phyloP scores from a whole-genome alignment of 1,140 invertebrate genomes.

The Penaeus indicus region DNA sequence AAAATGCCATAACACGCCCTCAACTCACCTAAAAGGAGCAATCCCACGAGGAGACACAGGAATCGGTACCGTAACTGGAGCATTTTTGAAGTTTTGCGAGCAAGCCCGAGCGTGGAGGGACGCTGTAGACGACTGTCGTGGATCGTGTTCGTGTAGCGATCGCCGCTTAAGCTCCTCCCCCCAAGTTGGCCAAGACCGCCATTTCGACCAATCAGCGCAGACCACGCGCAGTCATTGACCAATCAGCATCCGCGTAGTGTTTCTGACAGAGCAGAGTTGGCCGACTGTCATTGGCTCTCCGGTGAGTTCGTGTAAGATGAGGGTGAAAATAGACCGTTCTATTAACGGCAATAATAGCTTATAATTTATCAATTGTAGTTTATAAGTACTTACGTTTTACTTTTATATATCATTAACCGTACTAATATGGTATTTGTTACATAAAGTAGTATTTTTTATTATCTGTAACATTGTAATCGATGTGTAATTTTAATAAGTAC shows the following conservation, averaged over 20 bases:
- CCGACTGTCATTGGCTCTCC: slow-evolving; percentile 40
- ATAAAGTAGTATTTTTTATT: too few relatives aligned
- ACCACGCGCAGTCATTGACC: slow-evolving; percentile 46
- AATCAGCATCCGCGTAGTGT: slow-evolving; percentile 38
- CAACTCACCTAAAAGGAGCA: slow-evolving; percentile 34
- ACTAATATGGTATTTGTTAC: too few relatives aligned
- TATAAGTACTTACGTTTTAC: too few relatives aligned
- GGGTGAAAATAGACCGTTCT: too few relatives aligned
- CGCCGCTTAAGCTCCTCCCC: slow-evolving; percentile 27
- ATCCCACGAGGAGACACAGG: slow-evolving; percentile 3
- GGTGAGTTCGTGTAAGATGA: too few relatives aligned
- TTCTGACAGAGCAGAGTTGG: slow-evolving; percentile 43
- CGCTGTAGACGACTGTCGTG: neutral
- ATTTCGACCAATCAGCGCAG: slow-evolving; percentile 24
- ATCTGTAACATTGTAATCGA: too few relatives aligned
- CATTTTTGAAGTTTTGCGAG: neutral
- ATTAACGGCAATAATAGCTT: too few relatives aligned
- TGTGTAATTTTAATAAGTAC: too few relatives aligned
- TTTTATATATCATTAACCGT: too few relatives aligned
- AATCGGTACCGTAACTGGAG: slow-evolving; percentile 39
- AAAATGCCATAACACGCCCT: too few relatives aligned
- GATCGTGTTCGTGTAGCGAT: neutral
- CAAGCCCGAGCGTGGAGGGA: neutral
- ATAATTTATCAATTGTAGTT: too few relatives aligned
- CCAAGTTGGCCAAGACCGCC: neutral